These are phyloP conservation scores for Eurois occulta DNA, from an alignment of 2,888 invertebrate species.

Conservation along the genomic window DNA sequence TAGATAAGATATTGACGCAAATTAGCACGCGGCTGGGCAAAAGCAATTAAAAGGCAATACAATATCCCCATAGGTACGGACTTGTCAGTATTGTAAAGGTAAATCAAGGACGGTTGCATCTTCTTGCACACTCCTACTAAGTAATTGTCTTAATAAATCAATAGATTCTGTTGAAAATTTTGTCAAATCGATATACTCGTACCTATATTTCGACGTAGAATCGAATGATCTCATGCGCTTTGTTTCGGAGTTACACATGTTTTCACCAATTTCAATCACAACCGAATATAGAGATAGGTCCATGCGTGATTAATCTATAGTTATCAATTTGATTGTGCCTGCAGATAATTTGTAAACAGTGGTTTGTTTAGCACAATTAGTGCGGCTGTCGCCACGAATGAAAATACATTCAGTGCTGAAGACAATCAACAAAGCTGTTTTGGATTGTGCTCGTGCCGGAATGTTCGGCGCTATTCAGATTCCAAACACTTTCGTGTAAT, in stretches of 20 bases:
- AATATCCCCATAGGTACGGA: background rate
- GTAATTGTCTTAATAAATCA: background rate
- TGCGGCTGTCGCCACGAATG: slow-evolving; percentile 75
- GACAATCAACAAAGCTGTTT: slow-evolving; percentile 86
- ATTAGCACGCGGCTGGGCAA: slow-evolving; percentile 37
- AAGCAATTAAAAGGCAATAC: slow-evolving; percentile 15
- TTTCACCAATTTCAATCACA: slow-evolving; percentile 50
- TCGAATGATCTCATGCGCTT: slow-evolving; percentile 39
- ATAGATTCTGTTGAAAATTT: background rate
- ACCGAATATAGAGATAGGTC: slow-evolving; percentile 44
- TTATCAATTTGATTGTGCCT: slow-evolving; percentile 84
- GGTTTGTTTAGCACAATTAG: slow-evolving; percentile 82
- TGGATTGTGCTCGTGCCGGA: slow-evolving; percentile 78
- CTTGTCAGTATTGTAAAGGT: background rate
- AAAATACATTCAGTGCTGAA: slow-evolving; percentile 77
- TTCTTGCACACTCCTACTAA: background rate
- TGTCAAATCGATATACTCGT: too few relatives aligned
- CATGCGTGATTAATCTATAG: slow-evolving; percentile 62
- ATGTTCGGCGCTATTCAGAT: slow-evolving; percentile 75
- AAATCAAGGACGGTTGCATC: background rate
- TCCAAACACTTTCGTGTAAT: slow-evolving; percentile 64
- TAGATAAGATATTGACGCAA: slow-evolving; percentile 63
- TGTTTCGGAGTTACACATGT: slow-evolving; percentile 37
- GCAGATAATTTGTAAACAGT: slow-evolving; percentile 88
- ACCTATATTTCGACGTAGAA: slow-evolving; percentile 1